These are phyloP conservation scores for Serrognathus titanus DNA, from an alignment of 2,888 invertebrate species.

Conservation along the genomic window DNA sequence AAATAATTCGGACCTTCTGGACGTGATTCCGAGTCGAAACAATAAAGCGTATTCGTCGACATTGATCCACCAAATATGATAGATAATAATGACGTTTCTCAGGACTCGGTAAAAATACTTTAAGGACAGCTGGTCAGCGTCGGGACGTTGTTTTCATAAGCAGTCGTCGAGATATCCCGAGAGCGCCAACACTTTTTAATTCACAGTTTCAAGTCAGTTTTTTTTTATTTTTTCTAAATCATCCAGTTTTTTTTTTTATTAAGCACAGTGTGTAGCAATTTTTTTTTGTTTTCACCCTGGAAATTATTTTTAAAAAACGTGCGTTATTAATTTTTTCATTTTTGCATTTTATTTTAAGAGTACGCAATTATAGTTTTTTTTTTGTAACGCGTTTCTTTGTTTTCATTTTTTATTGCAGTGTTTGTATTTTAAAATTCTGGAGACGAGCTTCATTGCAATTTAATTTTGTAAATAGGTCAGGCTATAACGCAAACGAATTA, in stretches of 20 bases:
- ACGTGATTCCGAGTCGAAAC: too few relatives aligned
- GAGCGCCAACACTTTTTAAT: conserved; percentile 18
- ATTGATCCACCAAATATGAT: conserved; percentile 12
- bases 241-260: background rate
- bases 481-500: background rate
- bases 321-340: background rate
- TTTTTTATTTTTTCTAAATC: background rate
- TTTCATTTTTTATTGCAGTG: background rate
- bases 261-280: too few relatives aligned
- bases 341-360: background rate
- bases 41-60: background rate
- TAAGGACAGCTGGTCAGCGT: conserved; percentile 28
- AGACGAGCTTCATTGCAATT: background rate
- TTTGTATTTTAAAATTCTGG: background rate
- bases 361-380: background rate
- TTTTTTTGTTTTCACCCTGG: too few relatives aligned
- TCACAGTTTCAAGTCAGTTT: background rate
- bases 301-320: too few relatives aligned
- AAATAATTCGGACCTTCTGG: too few relatives aligned
- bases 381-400: background rate
- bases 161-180: conserved; percentile 38
- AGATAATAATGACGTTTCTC: conserved; percentile 22
- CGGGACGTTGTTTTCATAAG: conserved; percentile 12
- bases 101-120: conserved; percentile 37
- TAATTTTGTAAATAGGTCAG: background rate